Base-by-base conservation (phyloP, 92 coral and sea anemone genomes). In the Siderastrea siderea region DNA sequence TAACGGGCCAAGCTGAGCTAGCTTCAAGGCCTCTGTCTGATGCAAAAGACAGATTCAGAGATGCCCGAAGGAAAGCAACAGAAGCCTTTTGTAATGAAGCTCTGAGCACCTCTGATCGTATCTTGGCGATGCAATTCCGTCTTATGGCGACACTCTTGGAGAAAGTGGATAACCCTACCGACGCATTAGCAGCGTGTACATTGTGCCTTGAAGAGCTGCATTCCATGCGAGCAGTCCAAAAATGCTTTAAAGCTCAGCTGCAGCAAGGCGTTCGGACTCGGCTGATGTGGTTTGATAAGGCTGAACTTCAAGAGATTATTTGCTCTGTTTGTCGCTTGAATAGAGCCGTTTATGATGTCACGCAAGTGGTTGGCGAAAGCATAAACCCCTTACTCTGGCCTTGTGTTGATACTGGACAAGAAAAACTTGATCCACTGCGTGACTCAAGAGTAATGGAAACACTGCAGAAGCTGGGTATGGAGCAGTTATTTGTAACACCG, bases 41-140 rank as follows among this genome's bases (percentile, higher is more conserved):
- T n/a, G 89, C 92, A 26, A 82, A 68, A 72, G 67, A 61, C 60
- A n/a, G 85, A 49, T 91, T 91, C 62, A 66, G 77, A 50, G 85
- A 81, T 62, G 89, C 92, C 15, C 74, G 89, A 43, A 79, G 66
- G 69, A 77, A 87, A 62, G 81, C n/a, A 87, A 91, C 53, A 86
- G 83, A 63, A 26, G 38, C 38, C 38, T 26, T 26, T 26, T 26
- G 38, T 26, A 26, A 26, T 26, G 38, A 26, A 26, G 68, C 91
- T 44, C 91, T 91, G 3, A 67, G 3, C 6, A 11, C 67, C 7
- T 54, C 79, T 70, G 94, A 91, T 58, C 85, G 94, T 48, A 52
- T 91, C 77, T 43, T 81, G 38, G 94, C 94, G 19, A 81, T 84
- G 89, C 76, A 78, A n/a, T 50, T 81, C 54, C 80, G 92, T 66